Base-by-base conservation (phyloP, 2,113 vertebrate species). In the Zapornia atra region DNA sequence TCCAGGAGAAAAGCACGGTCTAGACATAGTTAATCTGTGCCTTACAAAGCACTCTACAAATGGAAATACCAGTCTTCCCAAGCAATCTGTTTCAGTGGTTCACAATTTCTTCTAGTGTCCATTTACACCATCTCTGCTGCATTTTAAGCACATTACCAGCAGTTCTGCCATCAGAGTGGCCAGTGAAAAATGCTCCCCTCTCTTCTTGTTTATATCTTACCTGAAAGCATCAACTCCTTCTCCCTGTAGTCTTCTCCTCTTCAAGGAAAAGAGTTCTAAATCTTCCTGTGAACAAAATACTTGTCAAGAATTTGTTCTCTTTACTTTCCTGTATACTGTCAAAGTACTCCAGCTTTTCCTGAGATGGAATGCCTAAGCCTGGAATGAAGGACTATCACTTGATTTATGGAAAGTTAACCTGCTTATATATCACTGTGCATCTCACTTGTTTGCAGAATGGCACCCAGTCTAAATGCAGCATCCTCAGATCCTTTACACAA, bases 21-120 rank as follows among this genome's bases (percentile, higher is more conserved):
- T 93, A 94, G 88, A 96, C 88, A 80, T 1, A 81, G 86, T 70
- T 94, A 86, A 93, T 90, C 59, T 86, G 64, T 63, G 56, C 70
- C 44, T 93, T 88, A 63, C 14, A 69, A 71, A 11, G 48, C 53
- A 51, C 21, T 60, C 51, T 89, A n/a, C 56, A 95, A 89, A 69
- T 38, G 69, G 42, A 81, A 93, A 73, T 80, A 61, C 19, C 57
- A 65, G 71, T 12, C 63, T 61, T 79, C 33, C 34, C 26, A 69
- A 90, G 33, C 24, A 88, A 63, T 70, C 31, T 65, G 44, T 63
- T 85, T 34, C 50, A 86, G 24, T 7, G 10, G 57, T 31, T 82
- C 48, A 31, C 34, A 26, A 6, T 5, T 73, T 64, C 72, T 82
- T 9, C 38, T 25, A 44, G 24, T 8, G 34, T 26, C 16, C 63